Base-by-base conservation (phyloP, 2,888 invertebrate genomes). In the Ochropacha duplaris region DNA sequence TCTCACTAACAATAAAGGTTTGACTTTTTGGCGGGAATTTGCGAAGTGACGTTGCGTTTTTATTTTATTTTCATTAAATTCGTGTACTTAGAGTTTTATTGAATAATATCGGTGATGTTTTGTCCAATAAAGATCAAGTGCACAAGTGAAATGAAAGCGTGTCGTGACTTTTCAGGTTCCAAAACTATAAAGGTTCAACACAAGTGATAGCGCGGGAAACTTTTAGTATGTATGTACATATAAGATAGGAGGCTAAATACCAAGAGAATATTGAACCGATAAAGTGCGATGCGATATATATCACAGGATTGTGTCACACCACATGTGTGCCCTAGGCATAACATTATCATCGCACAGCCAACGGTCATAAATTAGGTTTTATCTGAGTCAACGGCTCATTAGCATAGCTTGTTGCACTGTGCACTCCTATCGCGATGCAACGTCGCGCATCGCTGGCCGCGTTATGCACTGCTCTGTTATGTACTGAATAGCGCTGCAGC, bases 331-430 rank as follows among this genome's bases (percentile, higher is more conserved):
- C 65, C 57, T 31, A 52, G 31, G 54, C 60, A 57, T 65, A 67
- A 65, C 68, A 65, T 62, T 76, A 76, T 76, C 72, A 64, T 58
- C 57, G 66, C 60, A 69, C 64, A 56, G 58, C 68, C 67, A 76
- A 65, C 67, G 73, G 63, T 66, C 77, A 81, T 90, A 87, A 85
- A 88, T 88, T 79, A 80, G 76, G 75, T 79, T 83, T 87, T 87
- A 88, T 88, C 88, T 78, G 82, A 79, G 79, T 76, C 75, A 66
- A 68, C 77, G 79, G 80, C 84, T 88, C 88, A 88, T 89, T 88
- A 90, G 82, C 84, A 74, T 74, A 74, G 76, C 83, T 77, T 80
- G 84, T 76, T 82, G 81, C 77, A 72, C 74, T 74, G 76, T 82
- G 81, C 77, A 72, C 74, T 74, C 69, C 72, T 87, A 87, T 86